Conservation (phyloP, 2,113 vertebrate genomes). For the Syngnathus scovelli region DNA sequence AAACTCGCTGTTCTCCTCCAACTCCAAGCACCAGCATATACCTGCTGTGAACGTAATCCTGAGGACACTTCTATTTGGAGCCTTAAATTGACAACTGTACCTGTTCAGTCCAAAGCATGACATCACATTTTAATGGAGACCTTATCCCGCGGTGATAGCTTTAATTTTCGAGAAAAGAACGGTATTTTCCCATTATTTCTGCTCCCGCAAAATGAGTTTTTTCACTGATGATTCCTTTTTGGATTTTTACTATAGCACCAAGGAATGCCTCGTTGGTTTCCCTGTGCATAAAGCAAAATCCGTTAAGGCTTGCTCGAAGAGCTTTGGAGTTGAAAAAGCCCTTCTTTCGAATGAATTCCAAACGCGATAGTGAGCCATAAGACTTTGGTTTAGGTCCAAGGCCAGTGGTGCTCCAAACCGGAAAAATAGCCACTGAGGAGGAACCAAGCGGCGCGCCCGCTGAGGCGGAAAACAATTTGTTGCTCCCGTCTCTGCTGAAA, state of each 20-base stretch:
- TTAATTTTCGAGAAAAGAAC: neutral
- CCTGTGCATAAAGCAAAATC: no score
- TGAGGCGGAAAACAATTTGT: slow-evolving; percentile 15
- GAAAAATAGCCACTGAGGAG: neutral
- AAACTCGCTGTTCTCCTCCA: slow-evolving; percentile 11
- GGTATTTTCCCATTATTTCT: no score
- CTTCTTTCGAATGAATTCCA: neutral
- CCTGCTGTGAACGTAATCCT: neutral
- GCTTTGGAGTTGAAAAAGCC: neutral
- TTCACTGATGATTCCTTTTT: no score
- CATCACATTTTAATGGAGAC: neutral
- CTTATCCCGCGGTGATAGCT: neutral
- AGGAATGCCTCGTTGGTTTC: no score
- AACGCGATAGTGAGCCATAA: neutral
- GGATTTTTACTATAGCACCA: no score
- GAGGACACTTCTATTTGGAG: neutral
- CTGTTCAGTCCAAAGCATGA: neutral
- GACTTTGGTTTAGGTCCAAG: neutral
- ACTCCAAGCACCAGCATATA: slow-evolving; percentile 16
- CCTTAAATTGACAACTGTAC: neutral
- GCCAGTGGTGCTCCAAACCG: neutral
- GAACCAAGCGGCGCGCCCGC: neutral
- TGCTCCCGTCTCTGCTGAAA: slow-evolving; percentile 21
- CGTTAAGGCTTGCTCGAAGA: no score
- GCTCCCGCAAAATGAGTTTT: no score